Evolutionary conservation across 2,888 invertebrate species (phyloP).

Genomic region (Candidula unifasciata): DNA sequence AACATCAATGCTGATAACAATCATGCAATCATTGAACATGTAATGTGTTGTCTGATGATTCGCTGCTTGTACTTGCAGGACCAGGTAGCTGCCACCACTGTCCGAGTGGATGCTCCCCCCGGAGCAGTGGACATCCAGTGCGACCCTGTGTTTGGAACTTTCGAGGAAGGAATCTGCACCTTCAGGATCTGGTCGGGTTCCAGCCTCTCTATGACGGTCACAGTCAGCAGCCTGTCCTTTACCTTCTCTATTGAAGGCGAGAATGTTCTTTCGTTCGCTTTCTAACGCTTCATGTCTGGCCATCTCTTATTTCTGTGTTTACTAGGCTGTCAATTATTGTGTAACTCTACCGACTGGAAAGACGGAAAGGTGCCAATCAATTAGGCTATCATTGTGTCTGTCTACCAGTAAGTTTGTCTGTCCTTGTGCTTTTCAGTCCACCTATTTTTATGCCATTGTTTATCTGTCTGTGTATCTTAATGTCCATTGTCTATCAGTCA

Average conservation of each 20-base stretch:
- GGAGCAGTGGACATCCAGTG: constrained; percentile 65
- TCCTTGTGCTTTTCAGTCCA: background rate
- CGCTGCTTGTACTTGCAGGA: constrained; percentile 57
- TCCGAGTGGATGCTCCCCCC: constrained; percentile 67
- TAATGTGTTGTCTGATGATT: too few relatives aligned
- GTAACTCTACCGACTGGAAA: too few relatives aligned
- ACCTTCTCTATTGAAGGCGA: constrained; percentile 66
- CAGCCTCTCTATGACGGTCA: constrained; percentile 60
- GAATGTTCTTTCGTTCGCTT: background rate
- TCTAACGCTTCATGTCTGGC: background rate
- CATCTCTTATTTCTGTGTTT: background rate
- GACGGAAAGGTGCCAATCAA: too few relatives aligned
- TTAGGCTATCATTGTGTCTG: background rate
- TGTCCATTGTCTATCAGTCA: background rate
- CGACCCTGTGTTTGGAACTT: constrained; percentile 69
- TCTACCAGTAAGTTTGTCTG: background rate
- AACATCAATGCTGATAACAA: too few relatives aligned
- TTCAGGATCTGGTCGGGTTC: constrained; percentile 69
- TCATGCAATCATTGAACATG: too few relatives aligned
- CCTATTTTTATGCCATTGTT: background rate
- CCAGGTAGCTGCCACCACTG: constrained; percentile 60
- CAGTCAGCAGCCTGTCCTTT: background rate
- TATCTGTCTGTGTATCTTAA: background rate
- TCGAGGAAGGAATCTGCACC: constrained; percentile 67
- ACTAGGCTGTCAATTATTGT: background rate